Conservation (phyloP, 2,888 invertebrate genomes). For the Taenaris catops region DNA sequence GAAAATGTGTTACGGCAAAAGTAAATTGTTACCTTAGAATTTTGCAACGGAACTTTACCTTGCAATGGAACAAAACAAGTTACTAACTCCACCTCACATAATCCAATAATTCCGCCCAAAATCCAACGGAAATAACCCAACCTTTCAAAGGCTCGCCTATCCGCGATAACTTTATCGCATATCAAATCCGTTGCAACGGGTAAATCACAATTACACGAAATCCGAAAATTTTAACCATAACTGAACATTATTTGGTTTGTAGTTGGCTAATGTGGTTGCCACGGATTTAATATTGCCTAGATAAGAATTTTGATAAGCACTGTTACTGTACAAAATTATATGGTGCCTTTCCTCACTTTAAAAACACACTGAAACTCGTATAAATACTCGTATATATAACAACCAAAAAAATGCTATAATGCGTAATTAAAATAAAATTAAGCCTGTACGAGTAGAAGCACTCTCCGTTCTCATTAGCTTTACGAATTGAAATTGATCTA, state of each 20-base stretch:
- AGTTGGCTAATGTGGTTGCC: conserved; percentile 43
- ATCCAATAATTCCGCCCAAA: conserved; percentile 12
- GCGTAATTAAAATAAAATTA: too few species aligned
- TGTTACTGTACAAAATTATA: too few species aligned
- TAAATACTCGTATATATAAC: too few species aligned
- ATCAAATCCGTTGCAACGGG: conserved; percentile 52
- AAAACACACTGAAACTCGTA: too few species aligned
- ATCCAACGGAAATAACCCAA: conserved; percentile 15
- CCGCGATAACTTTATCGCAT: conserved; percentile 63
- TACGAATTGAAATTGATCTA: too few species aligned
- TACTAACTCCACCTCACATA: conserved; percentile 5
- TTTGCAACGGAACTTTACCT: conserved; percentile 4
- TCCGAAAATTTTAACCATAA: conserved; percentile 59
- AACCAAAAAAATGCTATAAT: too few species aligned
- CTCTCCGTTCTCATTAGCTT: too few species aligned
- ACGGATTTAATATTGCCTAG: conserved; percentile 25
- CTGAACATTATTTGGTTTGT: conserved; percentile 57
- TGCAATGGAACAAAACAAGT: conserved; percentile 5
- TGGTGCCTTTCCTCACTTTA: too few species aligned
- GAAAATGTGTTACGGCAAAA: too few species aligned
- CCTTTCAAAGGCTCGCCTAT: conserved; percentile 30
- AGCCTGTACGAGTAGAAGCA: too few species aligned
- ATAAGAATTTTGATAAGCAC: too few species aligned
- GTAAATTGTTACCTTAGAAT: too few species aligned
- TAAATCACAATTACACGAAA: conserved; percentile 72